These are phyloP conservation scores for Drosophila putrida DNA, from an alignment of 2,888 invertebrate genomes.

Conservation along the genomic window DNA sequence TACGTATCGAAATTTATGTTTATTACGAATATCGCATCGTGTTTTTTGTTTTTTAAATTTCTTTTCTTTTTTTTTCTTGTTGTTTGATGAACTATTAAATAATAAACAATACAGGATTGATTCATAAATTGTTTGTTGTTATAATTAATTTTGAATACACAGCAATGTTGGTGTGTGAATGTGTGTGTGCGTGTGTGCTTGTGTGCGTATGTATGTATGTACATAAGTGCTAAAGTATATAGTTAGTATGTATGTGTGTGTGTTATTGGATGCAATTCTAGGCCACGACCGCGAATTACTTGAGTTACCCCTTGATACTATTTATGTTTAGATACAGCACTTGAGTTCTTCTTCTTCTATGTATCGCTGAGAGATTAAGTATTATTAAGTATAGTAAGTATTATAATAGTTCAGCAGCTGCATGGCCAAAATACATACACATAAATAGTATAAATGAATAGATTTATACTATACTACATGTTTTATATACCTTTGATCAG, in stretches of 20 bases:
- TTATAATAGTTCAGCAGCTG: constrained; percentile 15
- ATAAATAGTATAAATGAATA: neutral
- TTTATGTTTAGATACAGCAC: constrained; percentile 5
- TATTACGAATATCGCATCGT: constrained; percentile 56
- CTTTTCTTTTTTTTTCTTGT: constrained; percentile 2
- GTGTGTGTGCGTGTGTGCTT: constrained; percentile 7
- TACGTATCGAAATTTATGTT: constrained; percentile 48
- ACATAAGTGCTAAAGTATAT: constrained; percentile 17
- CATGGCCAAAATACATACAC: constrained; percentile 7
- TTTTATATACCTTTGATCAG: constrained; percentile 2
- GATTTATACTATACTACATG: too few species aligned
- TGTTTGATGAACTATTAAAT: constrained; percentile 51
- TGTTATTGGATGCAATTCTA: constrained; percentile 10
- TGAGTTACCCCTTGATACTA: constrained; percentile 13
- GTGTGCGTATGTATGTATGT: constrained; percentile 28
- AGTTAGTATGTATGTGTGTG: constrained; percentile 12
- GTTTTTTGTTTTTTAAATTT: neutral
- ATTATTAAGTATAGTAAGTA: neutral
- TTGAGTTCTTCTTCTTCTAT: neutral
- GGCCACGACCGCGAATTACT: constrained; percentile 48
- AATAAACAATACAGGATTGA: constrained; percentile 54
- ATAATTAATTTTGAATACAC: constrained; percentile 45
- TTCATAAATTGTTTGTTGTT: constrained; percentile 44
- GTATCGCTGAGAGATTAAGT: constrained; percentile 2
- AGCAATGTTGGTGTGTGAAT: constrained; percentile 19